Conservation (phyloP, 2,113 vertebrate species). For the Chlorocebus sabaeus region DNA sequence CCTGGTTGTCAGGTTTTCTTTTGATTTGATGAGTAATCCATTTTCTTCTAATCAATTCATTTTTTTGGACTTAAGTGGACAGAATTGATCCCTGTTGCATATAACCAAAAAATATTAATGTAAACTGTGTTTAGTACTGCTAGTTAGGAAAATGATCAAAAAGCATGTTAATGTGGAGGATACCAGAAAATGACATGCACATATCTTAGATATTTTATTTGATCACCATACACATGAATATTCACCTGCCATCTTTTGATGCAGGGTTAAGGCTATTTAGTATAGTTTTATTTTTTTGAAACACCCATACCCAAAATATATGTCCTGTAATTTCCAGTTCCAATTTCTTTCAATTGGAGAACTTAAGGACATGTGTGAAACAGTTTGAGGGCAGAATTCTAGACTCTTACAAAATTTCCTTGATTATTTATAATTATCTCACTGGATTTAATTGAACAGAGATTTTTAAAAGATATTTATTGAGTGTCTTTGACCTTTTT, state of each 20-base stretch:
- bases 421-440: background rate
- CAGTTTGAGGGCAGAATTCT: background rate
- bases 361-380: background rate
- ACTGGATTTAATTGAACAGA: background rate
- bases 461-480: background rate
- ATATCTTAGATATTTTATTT: slow-evolving; percentile 9
- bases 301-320: background rate
- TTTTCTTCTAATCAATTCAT: background rate
- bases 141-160: background rate
- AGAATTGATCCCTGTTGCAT: background rate
- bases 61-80: background rate
- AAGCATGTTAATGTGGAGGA: background rate
- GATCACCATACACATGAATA: background rate
- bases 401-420: background rate
- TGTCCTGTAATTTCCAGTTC: background rate
- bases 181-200: background rate
- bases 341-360: background rate
- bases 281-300: background rate
- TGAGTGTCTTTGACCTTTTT: background rate
- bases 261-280: background rate
- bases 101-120: background rate
- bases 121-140: background rate
- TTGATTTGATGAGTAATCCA: background rate
- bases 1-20: background rate
- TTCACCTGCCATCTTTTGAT: background rate